Percentiles rank a stretch among this genome's conserved stretches.
These are phyloP conservation scores for Luidia sarsii DNA, from an alignment of 53 echinoderm and acorn worm species.

Conservation along the genomic window DNA sequence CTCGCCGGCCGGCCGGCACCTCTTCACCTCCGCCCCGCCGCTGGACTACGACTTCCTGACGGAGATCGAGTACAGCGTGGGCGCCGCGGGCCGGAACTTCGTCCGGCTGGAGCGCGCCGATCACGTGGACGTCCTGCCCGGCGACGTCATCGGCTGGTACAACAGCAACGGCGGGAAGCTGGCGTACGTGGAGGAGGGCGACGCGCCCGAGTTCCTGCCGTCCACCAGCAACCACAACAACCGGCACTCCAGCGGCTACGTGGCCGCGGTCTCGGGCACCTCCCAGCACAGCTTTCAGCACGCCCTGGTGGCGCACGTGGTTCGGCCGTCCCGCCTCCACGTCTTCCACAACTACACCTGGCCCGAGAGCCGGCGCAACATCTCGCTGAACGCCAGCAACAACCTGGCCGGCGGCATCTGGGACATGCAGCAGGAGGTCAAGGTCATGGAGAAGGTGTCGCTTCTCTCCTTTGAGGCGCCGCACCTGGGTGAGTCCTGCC, in stretches of 20 bases:
- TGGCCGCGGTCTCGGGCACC: constrained; percentile 63
- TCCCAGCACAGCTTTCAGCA: constrained; percentile 69
- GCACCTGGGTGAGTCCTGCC: constrained; percentile 61
- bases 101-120: constrained; percentile 48
- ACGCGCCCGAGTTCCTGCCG: constrained; percentile 68
- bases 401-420: constrained; percentile 21
- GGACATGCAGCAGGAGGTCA: constrained; percentile 62
- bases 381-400: constrained; percentile 61
- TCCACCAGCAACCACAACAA: constrained; percentile 52
- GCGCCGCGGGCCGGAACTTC: constrained; percentile 70
- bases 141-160: constrained; percentile 90
- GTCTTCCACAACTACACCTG: constrained; percentile 89
- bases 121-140: constrained; percentile 67
- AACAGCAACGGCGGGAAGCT: constrained; percentile 80
- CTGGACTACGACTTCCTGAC: constrained; percentile 72
- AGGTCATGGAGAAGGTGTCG: constrained; percentile 72
- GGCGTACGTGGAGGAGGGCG: constrained; percentile 68
- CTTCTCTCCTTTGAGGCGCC: constrained; percentile 64
- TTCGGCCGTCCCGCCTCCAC: constrained; percentile 75
- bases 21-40: constrained; percentile 58
- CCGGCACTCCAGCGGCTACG: constrained; percentile 65
- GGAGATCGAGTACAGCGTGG: constrained; percentile 60
- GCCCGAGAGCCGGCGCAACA: constrained; percentile 61
- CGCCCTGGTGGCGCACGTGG: constrained; percentile 77
- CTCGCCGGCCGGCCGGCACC: constrained; percentile 44